These are phyloP conservation scores for Therioaphis trifolii DNA, from an alignment of 2,888 invertebrate genomes.

Conservation along the genomic window DNA sequence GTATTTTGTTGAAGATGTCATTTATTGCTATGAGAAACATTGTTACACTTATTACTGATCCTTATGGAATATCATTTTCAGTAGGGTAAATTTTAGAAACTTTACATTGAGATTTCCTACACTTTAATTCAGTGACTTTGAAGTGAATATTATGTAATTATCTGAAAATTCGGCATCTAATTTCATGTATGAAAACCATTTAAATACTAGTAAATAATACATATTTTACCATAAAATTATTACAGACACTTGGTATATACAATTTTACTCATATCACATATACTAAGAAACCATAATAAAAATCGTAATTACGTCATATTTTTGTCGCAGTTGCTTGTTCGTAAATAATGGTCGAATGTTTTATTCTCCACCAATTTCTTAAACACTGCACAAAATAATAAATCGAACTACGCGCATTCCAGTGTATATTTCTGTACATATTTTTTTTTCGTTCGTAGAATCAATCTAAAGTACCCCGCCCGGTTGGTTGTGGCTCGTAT, in stretches of 20 bases:
- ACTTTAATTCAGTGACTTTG: neutral
- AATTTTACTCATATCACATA: neutral
- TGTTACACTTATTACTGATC: too few species aligned
- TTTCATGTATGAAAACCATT: neutral
- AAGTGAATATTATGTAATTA: neutral
- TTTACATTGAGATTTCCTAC: neutral
- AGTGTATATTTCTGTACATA: neutral
- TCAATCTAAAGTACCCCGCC: neutral
- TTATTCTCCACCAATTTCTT: slow-evolving; percentile 4
- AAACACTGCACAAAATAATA: neutral
- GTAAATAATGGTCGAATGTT: neutral
- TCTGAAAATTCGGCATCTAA: neutral
- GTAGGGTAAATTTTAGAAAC: too few species aligned
- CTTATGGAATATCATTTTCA: too few species aligned
- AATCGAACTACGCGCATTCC: neutral
- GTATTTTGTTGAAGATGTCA: too few species aligned
- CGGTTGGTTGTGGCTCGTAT: neutral
- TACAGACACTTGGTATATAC: neutral
- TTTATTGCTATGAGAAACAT: too few species aligned
- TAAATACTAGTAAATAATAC: neutral
- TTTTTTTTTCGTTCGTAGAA: neutral
- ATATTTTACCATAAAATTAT: neutral
- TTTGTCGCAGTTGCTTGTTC: neutral
- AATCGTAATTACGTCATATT: slow-evolving; percentile 20
- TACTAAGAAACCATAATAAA: neutral